Conservation (phyloP, 2,797 vertebrate genomes). For the Catharus ustulatus region DNA sequence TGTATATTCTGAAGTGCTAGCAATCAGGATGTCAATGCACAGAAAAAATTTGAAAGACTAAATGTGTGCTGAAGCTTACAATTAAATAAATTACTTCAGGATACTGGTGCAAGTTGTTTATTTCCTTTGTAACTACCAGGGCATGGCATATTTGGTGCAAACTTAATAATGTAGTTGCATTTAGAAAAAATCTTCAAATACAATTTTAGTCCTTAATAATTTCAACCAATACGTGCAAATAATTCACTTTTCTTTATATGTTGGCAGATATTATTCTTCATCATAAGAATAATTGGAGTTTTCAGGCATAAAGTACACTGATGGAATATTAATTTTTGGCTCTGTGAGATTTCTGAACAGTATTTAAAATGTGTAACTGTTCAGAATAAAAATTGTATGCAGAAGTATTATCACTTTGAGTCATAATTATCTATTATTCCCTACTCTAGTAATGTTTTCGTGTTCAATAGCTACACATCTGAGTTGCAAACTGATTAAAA, state of each 20-base stretch:
- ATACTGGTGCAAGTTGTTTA: background rate
- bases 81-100: conserved; percentile 39
- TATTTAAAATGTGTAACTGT: background rate
- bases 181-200: background rate
- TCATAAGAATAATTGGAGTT: background rate
- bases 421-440: background rate
- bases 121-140: conserved; percentile 1
- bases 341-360: background rate
- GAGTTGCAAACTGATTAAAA: background rate
- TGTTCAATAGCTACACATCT: background rate
- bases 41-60: conserved; percentile 13
- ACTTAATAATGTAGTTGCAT: background rate
- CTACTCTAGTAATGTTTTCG: background rate
- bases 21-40: conserved; percentile 1
- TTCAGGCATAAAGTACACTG: background rate
- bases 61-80: background rate
- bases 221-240: background rate
- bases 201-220: background rate
- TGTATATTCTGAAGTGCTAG: background rate
- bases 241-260: background rate
- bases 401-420: background rate
- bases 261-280: conserved; percentile 21
- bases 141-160: background rate
- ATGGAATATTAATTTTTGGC: background rate
- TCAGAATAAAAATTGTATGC: background rate